A percentile compares a stretch with the other conserved stretches of the same genome.
phyloP scores from a whole-genome alignment of 2,797 vertebrate genomes.

The Knipowitschia caucasica region DNA sequence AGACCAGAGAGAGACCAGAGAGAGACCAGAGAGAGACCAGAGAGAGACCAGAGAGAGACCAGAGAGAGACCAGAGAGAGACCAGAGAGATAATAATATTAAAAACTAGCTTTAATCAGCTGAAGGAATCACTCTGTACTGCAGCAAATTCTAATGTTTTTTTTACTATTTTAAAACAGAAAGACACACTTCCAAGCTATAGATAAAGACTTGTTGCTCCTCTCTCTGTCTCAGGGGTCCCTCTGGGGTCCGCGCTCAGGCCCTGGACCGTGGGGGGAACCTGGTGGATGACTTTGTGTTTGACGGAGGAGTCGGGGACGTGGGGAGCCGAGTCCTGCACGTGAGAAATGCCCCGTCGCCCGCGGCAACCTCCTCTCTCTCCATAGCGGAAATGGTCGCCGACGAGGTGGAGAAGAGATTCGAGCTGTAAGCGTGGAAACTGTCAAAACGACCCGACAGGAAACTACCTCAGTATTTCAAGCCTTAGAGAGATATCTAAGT shows the following conservation, averaged over 20 bases:
- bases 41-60: too few species aligned
- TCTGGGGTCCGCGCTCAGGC: slow-evolving; percentile 93
- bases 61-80: too few species aligned
- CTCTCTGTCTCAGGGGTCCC: slow-evolving; percentile 77
- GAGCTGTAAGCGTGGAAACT: slow-evolving; percentile 56
- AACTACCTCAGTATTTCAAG: slow-evolving; percentile 23
- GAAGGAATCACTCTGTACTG: too few species aligned
- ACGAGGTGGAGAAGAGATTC: slow-evolving; percentile 84
- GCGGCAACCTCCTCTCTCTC: slow-evolving; percentile 94
- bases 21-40: too few species aligned
- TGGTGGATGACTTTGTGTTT: slow-evolving; percentile 96
- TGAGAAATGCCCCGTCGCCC: slow-evolving; percentile 93
- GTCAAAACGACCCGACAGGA: neutral
- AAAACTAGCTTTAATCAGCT: too few species aligned
- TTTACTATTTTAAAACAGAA: too few species aligned
- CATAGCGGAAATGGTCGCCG: slow-evolving; percentile 85
- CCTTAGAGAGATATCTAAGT: too few species aligned
- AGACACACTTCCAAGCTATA: too few species aligned
- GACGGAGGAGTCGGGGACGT: slow-evolving; percentile 83
- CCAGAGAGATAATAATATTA: too few species aligned
- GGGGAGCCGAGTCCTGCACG: slow-evolving; percentile 84
- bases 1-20: too few species aligned
- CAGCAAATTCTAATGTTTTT: too few species aligned
- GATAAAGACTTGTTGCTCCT: too few species aligned
- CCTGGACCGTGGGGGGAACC: slow-evolving; percentile 82